Conservation (phyloP, 1,140 invertebrate species). For the Diorhabda elongata region DNA sequence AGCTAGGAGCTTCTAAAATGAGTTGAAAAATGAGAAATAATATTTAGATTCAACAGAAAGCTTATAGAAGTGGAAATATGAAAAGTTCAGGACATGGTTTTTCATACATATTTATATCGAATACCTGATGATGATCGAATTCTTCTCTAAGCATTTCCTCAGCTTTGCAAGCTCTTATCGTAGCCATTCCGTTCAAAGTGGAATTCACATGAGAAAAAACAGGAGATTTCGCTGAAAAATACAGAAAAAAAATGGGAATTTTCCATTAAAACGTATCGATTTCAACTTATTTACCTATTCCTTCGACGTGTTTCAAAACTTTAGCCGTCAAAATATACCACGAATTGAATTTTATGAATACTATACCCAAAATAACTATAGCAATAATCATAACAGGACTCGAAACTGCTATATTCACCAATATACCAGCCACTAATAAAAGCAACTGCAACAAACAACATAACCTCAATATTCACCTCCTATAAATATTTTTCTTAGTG, state of each 20-base stretch:
- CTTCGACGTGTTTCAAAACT: slow-evolving; percentile 56
- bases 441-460: slow-evolving; percentile 52
- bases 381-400: slow-evolving; percentile 69
- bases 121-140: slow-evolving; percentile 46
- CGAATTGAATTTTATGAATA: slow-evolving; percentile 53
- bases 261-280: background rate
- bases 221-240: slow-evolving; percentile 59
- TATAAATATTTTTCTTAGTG: slow-evolving; percentile 28
- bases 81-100: too few relatives aligned
- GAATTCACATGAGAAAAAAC: slow-evolving; percentile 70
- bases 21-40: too few relatives aligned
- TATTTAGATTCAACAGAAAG: too few relatives aligned
- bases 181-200: slow-evolving; percentile 41
- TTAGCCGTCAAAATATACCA: slow-evolving; percentile 63
- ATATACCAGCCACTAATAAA: slow-evolving; percentile 58
- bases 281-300: slow-evolving; percentile 46
- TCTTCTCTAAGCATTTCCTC: slow-evolving; percentile 42
- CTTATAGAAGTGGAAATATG: too few relatives aligned
- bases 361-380: slow-evolving; percentile 50
- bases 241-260: slow-evolving; percentile 1
- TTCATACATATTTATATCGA: background rate
- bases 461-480: slow-evolving; percentile 45
- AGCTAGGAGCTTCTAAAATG: too few relatives aligned
- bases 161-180: slow-evolving; percentile 46
- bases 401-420: slow-evolving; percentile 66